A percentile compares a stretch with the other conserved stretches of the same genome.
Conservation (phyloP, 2,888 invertebrate species). For the Drosophila anceps region DNA sequence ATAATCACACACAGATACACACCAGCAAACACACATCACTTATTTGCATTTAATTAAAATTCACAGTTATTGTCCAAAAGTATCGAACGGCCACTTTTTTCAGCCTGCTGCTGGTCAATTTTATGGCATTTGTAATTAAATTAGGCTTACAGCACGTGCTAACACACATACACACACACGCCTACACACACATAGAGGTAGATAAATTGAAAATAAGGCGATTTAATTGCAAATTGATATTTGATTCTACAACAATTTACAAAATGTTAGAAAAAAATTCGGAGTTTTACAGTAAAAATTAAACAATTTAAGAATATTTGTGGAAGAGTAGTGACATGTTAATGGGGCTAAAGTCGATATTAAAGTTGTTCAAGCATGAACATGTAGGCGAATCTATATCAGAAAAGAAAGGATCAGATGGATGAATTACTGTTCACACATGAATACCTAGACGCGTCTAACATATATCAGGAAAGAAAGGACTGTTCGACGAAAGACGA, state of each 20-base stretch:
- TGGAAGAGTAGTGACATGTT: rapidly evolving
- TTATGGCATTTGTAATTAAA: constrained; percentile 73
- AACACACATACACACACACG: constrained; percentile 15
- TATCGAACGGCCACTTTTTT: constrained; percentile 49
- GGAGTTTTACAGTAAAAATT: not conserved
- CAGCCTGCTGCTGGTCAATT: constrained; percentile 43
- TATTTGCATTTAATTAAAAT: constrained; percentile 78
- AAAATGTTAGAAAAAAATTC: constrained; percentile 18
- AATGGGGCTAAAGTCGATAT: not conserved
- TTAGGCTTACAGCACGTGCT: constrained; percentile 61
- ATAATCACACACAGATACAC: constrained; percentile 20
- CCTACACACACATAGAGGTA: not conserved
- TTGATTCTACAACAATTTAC: constrained; percentile 35
- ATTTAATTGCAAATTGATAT: constrained; percentile 73
- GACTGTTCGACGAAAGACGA: no score
- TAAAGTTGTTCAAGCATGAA: no score
- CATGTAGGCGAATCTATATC: no score
- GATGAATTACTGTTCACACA: no score
- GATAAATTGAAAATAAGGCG: constrained; percentile 35
- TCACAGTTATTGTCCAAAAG: constrained; percentile 71
- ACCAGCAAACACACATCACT: constrained; percentile 32
- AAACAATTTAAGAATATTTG: not conserved
- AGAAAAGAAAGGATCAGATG: no score
- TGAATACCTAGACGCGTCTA: no score
- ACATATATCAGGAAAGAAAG: no score